These are phyloP conservation scores for Lysandra coridon DNA, from an alignment of 2,888 invertebrate species.

Conservation along the genomic window DNA sequence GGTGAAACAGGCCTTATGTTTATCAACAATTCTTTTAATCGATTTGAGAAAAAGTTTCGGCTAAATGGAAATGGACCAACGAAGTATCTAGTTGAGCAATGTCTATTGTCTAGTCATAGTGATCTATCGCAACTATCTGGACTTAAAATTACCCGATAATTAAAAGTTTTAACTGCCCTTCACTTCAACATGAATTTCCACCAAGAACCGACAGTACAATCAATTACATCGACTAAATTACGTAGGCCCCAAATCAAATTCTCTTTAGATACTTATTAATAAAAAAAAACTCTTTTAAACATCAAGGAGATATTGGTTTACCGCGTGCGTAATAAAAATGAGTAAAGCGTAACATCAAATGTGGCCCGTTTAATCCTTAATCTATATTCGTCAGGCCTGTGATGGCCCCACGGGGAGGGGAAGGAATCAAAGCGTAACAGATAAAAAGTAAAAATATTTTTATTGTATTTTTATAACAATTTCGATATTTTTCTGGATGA, in stretches of 20 bases:
- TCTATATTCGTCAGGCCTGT: constrained; percentile 24
- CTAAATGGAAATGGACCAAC: too few species aligned
- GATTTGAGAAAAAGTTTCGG: too few species aligned
- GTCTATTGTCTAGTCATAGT: too few species aligned
- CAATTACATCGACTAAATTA: background rate
- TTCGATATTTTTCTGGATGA: background rate
- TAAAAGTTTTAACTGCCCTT: too few species aligned
- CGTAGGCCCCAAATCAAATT: background rate
- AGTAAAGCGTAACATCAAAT: constrained; percentile 13
- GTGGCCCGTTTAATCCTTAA: constrained; percentile 27
- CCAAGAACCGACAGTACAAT: too few species aligned
- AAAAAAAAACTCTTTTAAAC: background rate
- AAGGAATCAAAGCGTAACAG: constrained; percentile 14
- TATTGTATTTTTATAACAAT: constrained; percentile 11
- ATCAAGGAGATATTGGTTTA: background rate
- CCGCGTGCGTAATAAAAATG: constrained; percentile 13
- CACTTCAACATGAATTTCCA: too few species aligned
- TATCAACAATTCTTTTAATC: too few species aligned
- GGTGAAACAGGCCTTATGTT: too few species aligned
- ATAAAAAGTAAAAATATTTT: constrained; percentile 14
- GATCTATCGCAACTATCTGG: too few species aligned
- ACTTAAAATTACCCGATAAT: too few species aligned
- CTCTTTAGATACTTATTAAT: background rate
- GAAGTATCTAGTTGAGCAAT: too few species aligned
- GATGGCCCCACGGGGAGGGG: background rate